Conservation (phyloP, 2,113 vertebrate species). For the Patagioenas fasciata region DNA sequence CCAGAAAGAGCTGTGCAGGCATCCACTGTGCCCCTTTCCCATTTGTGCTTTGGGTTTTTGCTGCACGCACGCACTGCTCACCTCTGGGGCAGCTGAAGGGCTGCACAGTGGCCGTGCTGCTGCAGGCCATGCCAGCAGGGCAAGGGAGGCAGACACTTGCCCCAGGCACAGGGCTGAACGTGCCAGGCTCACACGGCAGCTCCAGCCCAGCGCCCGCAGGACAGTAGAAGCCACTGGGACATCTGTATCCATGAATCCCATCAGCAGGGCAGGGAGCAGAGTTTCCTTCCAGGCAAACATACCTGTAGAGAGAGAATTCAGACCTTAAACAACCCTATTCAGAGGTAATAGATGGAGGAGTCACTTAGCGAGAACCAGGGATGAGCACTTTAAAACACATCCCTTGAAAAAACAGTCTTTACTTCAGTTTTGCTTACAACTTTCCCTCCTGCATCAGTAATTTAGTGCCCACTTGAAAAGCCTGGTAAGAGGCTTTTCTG, state of each 20-base stretch:
- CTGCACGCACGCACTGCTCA: neutral
- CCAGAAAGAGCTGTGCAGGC: neutral
- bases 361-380: neutral
- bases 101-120: slow-evolving; percentile 71
- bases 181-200: slow-evolving; percentile 86
- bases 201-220: slow-evolving; percentile 78
- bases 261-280: slow-evolving; percentile 77
- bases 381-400: neutral
- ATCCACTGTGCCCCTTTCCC: no score
- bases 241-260: slow-evolving; percentile 81
- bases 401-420: neutral
- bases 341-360: neutral
- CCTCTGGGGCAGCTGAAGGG: slow-evolving; percentile 83
- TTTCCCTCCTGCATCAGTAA: neutral
- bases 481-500: neutral
- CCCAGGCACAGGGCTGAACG: slow-evolving; percentile 80
- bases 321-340: neutral
- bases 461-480: neutral
- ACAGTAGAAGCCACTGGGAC: slow-evolving; percentile 85
- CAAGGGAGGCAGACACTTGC: slow-evolving; percentile 80
- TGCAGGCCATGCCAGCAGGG: slow-evolving; percentile 80
- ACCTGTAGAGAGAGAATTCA: slow-evolving; percentile 70
- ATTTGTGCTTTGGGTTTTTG: rapidly evolving
- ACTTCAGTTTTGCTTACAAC: neutral
- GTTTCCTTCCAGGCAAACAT: slow-evolving; percentile 85